Evolutionary conservation across 2,888 invertebrate genomes (phyloP).

Genomic region (Cheilosia vernalis): DNA sequence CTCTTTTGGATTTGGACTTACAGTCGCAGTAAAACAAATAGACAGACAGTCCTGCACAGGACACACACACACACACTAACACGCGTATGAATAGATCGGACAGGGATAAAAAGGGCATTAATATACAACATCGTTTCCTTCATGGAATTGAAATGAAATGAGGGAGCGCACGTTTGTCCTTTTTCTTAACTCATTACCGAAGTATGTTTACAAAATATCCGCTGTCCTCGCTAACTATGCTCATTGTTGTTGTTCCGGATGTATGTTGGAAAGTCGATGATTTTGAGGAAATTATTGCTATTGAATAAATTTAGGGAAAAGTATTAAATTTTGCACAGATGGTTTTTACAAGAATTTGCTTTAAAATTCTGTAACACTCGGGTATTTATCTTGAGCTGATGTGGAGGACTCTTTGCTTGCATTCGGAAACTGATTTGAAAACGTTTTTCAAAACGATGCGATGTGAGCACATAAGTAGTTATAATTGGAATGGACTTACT

Average conservation of each 20-base stretch:
- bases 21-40: conserved; percentile 9
- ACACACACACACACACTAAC: neutral
- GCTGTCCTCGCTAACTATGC: conserved; percentile 5
- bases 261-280: conserved; percentile 20
- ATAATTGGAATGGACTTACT: no score
- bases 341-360: conserved; percentile 16
- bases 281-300: conserved; percentile 40
- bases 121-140: conserved; percentile 32
- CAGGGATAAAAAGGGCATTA: conserved; percentile 38
- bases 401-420: neutral
- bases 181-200: conserved; percentile 42
- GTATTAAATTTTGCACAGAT: conserved; percentile 13
- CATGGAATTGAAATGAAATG: conserved; percentile 43
- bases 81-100: neutral
- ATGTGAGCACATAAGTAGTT: no score
- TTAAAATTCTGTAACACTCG: neutral
- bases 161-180: conserved; percentile 10
- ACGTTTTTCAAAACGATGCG: neutral
- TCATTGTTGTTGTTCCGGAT: neutral
- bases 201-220: conserved; percentile 39
- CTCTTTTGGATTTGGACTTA: conserved; percentile 4
- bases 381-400: neutral
- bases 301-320: conserved; percentile 48
- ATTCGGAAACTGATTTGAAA: neutral
- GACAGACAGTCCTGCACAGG: neutral